A percentile compares a stretch with the other conserved stretches of the same genome.
Evolutionary conservation across 2,113 vertebrate species (phyloP).

Genomic region (Triplophysa tibetana): DNA sequence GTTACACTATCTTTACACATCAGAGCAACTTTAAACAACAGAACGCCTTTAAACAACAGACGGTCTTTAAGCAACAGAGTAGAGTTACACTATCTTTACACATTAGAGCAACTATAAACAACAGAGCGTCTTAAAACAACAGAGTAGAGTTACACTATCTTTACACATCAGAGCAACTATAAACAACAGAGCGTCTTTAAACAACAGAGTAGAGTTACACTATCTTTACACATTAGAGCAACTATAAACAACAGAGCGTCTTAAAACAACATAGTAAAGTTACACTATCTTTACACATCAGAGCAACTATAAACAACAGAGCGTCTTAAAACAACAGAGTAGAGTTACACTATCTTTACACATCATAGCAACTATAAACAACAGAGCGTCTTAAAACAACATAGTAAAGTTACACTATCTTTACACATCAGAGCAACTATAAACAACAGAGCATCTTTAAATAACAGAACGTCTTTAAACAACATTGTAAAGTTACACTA

Average conservation of each 20-base stretch:
- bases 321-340: not conserved
- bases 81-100: too few species aligned
- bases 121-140: not conserved
- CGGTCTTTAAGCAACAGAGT: too few species aligned
- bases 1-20: too few species aligned
- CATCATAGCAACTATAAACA: too few species aligned
- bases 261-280: not conserved
- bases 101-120: too few species aligned
- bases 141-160: not conserved
- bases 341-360: not conserved
- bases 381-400: not conserved
- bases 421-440: not conserved
- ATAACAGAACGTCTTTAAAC: not conserved
- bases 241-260: not conserved
- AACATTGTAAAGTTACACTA: not conserved
- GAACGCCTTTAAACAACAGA: too few species aligned
- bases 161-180: not conserved
- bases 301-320: not conserved
- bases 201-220: not conserved
- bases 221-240: not conserved
- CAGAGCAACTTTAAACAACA: too few species aligned
- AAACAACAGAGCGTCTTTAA: not conserved
- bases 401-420: not conserved
- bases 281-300: not conserved
- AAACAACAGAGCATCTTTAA: not conserved